A percentile compares a stretch with the other conserved stretches of the same genome.
Conservation (phyloP, 2,888 invertebrate genomes). For the Nebria salina region DNA sequence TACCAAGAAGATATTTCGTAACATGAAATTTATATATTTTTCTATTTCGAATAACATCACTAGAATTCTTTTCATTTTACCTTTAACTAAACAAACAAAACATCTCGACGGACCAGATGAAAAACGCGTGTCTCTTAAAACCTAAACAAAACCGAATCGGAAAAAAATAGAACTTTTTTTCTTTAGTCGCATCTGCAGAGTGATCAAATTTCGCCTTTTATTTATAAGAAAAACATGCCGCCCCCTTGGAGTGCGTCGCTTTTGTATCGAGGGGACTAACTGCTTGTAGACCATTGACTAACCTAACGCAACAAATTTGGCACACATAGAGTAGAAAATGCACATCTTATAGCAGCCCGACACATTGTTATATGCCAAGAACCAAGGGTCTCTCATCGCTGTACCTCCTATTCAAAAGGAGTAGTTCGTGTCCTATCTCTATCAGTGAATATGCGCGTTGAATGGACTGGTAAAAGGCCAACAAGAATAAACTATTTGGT, state of each 20-base stretch:
- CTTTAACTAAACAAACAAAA: constrained; percentile 36
- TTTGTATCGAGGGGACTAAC: constrained; percentile 23
- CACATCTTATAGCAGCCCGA: constrained; percentile 4
- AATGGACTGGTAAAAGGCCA: constrained; percentile 42
- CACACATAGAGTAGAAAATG: constrained; percentile 32
- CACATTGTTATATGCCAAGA: constrained; percentile 33
- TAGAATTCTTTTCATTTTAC: constrained; percentile 34
- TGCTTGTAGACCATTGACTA: constrained; percentile 42
- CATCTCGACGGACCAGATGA: constrained; percentile 16
- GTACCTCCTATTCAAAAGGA: constrained; percentile 28
- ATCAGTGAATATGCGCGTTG: constrained; percentile 28
- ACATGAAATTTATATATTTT: constrained; percentile 39
- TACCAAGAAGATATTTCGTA: constrained; percentile 29
- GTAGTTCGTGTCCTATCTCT: constrained; percentile 43
- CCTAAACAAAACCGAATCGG: constrained; percentile 2
- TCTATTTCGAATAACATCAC: constrained; percentile 20
- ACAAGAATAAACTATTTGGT: constrained; percentile 32
- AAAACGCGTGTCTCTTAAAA: constrained; percentile 21
- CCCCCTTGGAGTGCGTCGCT: constrained; percentile 36
- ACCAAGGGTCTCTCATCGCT: constrained; percentile 6
- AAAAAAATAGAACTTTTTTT: constrained; percentile 46
- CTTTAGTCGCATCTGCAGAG: constrained; percentile 29
- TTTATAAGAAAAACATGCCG: constrained; percentile 50
- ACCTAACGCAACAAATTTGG: constrained; percentile 48
- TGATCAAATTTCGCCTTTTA: constrained; percentile 49